Base-by-base conservation (phyloP, 1,140 invertebrate species). In the Drosophila burlai region DNA sequence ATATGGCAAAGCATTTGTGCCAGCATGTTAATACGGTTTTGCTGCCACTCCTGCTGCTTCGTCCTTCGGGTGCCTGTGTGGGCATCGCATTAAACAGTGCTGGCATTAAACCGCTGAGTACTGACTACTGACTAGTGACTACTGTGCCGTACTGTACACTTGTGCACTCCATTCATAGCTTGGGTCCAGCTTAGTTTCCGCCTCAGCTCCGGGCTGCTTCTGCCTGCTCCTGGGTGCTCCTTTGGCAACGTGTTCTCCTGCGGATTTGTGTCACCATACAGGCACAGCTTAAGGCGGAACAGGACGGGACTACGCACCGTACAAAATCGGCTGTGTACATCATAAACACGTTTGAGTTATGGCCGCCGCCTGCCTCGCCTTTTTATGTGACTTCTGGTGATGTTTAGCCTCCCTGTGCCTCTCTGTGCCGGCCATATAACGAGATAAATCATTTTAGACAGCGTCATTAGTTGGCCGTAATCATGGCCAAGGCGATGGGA, bases 371-470 rank as follows among this genome's bases (percentile, higher is more conserved):
- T 43, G 26, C 38, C 47, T 80, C 61, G 76, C 58, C 72, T 68
- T 83, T 83, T 76, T 83, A 80, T 86, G 31, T 86, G 83, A 83
- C 83, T 87, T 83, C 68, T 76, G 76, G 62, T 72, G 65, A 71
- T 60, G 60, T 52, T 46, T 34, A 40, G 26, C 42, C 16, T 10
- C 47, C 10, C 18, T 11, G 8, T 1, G 29, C 4, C 29, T 2
- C 36, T 31, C 36, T 46, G 43, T 47, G 24, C 38, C 26, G 43
- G 76, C 83, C 83, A 86, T 89, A 89, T 89, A 90, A 84, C 84
- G 81, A 91, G 81, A 91, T 91, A 91, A 91, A 91, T 91, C 87
- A 91, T 91, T 91, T 91, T 83, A 89, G 89, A 89, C 80, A 91
- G 87, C 87, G 89, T 91, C 87, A 91, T 91, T 91, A 91, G 89